Percentiles rank a stretch among this genome's conserved stretches.
These are phyloP conservation scores for Chironex yamaguchii DNA, from an alignment of 30 jellyfish, hydroid and myxozoan genomes.

Conservation along the genomic window DNA sequence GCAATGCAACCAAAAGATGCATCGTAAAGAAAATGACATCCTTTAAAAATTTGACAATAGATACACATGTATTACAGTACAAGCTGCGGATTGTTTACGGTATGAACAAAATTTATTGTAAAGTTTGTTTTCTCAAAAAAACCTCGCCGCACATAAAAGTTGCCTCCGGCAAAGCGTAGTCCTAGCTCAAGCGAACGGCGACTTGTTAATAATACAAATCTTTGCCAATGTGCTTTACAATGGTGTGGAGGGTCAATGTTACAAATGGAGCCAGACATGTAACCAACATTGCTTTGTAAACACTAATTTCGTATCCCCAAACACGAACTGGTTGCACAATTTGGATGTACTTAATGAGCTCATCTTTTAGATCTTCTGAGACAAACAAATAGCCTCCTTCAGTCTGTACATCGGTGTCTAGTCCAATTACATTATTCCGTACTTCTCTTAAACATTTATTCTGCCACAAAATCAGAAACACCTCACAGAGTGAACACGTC, in stretches of 20 bases:
- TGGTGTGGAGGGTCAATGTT: background rate
- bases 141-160: no score
- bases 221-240: background rate
- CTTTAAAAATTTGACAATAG: no score
- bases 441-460: background rate
- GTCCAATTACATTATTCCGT: background rate
- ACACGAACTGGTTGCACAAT: background rate
- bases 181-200: no score
- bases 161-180: no score
- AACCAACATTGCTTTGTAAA: background rate
- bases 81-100: no score
- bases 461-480: background rate
- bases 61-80: no score
- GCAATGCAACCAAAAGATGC: no score
- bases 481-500: background rate
- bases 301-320: background rate
- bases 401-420: background rate
- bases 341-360: background rate
- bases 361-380: background rate
- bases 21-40: no score
- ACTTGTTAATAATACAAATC: no score
- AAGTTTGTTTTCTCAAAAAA: no score
- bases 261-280: background rate
- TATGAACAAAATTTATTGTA: no score
- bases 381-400: background rate